phyloP scores from a whole-genome alignment of 2,113 vertebrate genomes.

The Accipiter virgatus region DNA sequence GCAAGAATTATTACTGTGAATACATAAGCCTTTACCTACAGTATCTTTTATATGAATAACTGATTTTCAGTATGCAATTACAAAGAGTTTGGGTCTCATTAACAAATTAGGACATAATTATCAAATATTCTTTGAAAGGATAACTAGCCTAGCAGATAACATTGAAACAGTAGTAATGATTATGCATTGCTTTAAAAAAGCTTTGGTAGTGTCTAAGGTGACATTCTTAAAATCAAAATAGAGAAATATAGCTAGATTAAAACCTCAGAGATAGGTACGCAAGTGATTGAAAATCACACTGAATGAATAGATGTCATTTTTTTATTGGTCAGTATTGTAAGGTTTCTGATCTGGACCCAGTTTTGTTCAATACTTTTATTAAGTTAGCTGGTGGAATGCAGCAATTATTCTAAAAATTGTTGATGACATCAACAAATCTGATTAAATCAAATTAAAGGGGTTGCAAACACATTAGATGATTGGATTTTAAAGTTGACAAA shows the following conservation, averaged over 20 bases:
- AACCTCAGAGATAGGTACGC: neutral
- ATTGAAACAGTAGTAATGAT: neutral
- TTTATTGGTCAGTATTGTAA: neutral
- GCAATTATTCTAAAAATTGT: neutral
- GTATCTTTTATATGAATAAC: conserved; percentile 12
- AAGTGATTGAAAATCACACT: neutral
- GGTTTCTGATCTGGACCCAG: neutral
- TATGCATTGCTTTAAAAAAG: neutral
- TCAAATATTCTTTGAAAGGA: neutral
- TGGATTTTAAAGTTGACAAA: neutral
- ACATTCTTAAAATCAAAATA: neutral
- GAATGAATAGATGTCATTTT: neutral
- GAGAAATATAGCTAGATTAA: neutral
- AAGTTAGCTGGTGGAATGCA: neutral
- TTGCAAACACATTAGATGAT: neutral
- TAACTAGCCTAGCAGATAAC: neutral
- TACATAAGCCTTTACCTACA: neutral
- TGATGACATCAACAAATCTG: neutral
- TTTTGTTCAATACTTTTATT: neutral
- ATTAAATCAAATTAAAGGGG: neutral
- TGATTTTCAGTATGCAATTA: neutral
- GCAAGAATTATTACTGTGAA: neutral
- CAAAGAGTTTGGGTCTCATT: neutral
- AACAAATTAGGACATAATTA: neutral
- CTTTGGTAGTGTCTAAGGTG: neutral